phyloP scores from a whole-genome alignment of 2,888 invertebrate species.

The Ophion costatus region DNA sequence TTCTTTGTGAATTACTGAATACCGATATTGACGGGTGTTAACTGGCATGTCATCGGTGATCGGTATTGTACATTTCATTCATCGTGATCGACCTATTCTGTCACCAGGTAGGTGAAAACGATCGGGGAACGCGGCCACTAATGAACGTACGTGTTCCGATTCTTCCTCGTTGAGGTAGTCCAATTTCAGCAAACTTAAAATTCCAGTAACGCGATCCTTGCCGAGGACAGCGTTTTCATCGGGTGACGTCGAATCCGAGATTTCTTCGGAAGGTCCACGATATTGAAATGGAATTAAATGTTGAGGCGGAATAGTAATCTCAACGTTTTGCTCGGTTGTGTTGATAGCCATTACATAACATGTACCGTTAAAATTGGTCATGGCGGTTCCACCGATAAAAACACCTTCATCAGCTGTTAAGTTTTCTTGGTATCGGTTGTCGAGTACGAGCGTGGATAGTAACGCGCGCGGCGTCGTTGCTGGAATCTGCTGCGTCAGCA shows the following conservation, averaged over 20 bases:
- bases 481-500: too few relatives aligned
- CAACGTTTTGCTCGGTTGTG: background rate
- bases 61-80: background rate
- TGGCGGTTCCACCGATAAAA: background rate
- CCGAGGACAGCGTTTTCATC: background rate
- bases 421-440: too few relatives aligned
- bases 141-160: background rate
- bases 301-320: background rate
- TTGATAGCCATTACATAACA: background rate
- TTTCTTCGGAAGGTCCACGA: slow-evolving; percentile 21
- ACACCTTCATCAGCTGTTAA: background rate
- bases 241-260: slow-evolving; percentile 13
- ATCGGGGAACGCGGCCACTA: background rate
- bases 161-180: background rate
- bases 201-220: slow-evolving; percentile 8
- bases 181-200: background rate
- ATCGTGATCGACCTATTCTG: background rate
- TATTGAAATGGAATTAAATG: background rate
- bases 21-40: background rate
- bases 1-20: background rate
- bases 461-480: too few relatives aligned
- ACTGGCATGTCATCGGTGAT: background rate
- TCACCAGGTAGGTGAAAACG: background rate
- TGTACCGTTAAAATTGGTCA: background rate
- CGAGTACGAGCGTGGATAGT: too few relatives aligned